These are phyloP conservation scores for Coreius guichenoti DNA, from an alignment of 2,797 vertebrate species.

Conservation along the genomic window DNA sequence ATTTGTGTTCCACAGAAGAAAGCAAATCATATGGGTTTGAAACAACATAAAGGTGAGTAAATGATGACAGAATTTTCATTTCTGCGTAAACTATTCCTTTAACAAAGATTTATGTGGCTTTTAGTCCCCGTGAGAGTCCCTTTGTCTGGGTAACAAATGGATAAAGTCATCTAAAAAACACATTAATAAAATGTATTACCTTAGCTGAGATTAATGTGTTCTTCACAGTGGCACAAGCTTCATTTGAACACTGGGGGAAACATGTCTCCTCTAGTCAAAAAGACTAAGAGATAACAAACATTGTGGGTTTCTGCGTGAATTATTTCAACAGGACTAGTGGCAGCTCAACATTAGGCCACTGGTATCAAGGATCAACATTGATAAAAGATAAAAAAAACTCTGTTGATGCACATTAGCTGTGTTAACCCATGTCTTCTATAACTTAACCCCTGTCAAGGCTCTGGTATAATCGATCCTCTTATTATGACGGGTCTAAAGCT, in stretches of 20 bases:
- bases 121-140: neutral
- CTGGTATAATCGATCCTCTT: constrained; percentile 32
- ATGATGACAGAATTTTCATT: constrained; percentile 15
- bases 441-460: constrained; percentile 9
- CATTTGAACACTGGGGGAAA: neutral
- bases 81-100: constrained; percentile 10
- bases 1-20: neutral
- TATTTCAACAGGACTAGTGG: neutral
- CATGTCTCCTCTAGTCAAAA: neutral
- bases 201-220: neutral
- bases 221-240: neutral
- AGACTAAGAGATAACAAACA: neutral
- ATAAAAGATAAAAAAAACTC: neutral
- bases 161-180: constrained; percentile 5
- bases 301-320: neutral
- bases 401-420: neutral
- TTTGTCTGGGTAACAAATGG: constrained; percentile 24
- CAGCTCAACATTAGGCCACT: neutral
- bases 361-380: neutral
- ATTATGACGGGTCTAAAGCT: constrained; percentile 41
- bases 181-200: constrained; percentile 16
- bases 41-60: neutral
- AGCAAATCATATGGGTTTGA: neutral
- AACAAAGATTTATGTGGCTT: constrained; percentile 25
- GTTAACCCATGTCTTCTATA: constrained; percentile 36